Evolutionary conservation across 2,113 vertebrate genomes (phyloP).

Genomic region (Neolamprologus kungweensis): DNA sequence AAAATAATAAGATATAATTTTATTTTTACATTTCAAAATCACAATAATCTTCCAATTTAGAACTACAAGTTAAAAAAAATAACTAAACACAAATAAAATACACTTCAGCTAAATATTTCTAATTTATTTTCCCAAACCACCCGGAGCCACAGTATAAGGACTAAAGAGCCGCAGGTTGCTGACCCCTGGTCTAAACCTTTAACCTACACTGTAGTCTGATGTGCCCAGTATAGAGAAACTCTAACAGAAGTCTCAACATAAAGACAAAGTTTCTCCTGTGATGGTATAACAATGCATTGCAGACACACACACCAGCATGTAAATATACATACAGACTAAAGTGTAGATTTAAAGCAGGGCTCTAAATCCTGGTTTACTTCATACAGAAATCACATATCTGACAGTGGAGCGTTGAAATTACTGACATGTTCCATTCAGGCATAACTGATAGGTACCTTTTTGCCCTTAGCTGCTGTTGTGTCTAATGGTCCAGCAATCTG

Average conservation of each 20-base stretch:
- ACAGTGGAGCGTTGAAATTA: not conserved
- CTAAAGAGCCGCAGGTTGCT: too few species aligned
- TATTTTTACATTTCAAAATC: too few species aligned
- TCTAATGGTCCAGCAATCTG: conserved; percentile 79
- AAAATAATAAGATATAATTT: too few species aligned
- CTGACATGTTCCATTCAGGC: not conserved
- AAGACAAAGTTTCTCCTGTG: not conserved
- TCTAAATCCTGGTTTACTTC: not conserved
- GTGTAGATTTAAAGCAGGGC: not conserved
- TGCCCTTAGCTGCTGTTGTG: not conserved
- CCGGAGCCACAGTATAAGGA: accelerated
- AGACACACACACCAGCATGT: not conserved
- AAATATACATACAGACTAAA: not conserved
- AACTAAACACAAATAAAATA: too few species aligned
- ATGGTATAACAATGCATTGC: not conserved
- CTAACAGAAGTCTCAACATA: not conserved
- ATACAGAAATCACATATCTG: not conserved
- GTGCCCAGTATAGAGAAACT: not conserved
- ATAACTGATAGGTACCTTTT: conserved; percentile 39
- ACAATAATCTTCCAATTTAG: too few species aligned
- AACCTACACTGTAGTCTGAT: not conserved
- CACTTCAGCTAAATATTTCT: too few species aligned
- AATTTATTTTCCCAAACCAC: too few species aligned
- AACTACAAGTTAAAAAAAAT: too few species aligned
- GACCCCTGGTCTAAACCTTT: accelerated